Percentiles rank a stretch among this genome's conserved stretches.
These are phyloP conservation scores for Haemorhous mexicanus DNA, from an alignment of 2,113 vertebrate species.

Conservation along the genomic window DNA sequence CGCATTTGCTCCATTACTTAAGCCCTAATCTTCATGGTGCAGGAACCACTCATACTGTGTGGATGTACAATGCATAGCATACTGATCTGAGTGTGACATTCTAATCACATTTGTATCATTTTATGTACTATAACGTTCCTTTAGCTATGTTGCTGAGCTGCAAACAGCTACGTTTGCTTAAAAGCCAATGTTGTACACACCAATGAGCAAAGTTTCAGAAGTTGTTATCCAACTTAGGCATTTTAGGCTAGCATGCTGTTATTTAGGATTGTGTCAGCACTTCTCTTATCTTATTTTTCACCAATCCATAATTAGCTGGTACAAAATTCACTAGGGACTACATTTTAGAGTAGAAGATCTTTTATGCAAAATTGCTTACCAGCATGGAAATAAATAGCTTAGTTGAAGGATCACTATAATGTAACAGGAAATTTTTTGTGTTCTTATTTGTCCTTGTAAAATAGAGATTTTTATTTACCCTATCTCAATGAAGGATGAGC, in stretches of 20 bases:
- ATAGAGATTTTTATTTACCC: neutral
- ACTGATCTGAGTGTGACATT: neutral
- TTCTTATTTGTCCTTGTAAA: neutral
- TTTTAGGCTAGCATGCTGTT: neutral
- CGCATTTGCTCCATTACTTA: neutral
- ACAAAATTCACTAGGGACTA: slow-evolving; percentile 12
- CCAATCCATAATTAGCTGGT: slow-evolving; percentile 9
- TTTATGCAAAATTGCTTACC: slow-evolving; percentile 27
- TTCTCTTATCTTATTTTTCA: slow-evolving; percentile 39
- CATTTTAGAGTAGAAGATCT: neutral
- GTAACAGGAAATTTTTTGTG: neutral
- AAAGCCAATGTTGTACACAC: neutral
- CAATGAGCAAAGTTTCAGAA: neutral
- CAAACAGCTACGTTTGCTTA: neutral
- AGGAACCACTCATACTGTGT: neutral
- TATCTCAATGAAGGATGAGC: neutral
- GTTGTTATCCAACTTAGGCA: neutral
- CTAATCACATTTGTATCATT: neutral
- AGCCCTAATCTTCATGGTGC: neutral
- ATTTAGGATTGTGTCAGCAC: slow-evolving; percentile 20
- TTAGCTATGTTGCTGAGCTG: neutral
- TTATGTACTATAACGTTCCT: neutral
- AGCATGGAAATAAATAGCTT: slow-evolving; percentile 1
- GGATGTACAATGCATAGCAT: neutral
- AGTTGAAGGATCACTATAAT: neutral